Conservation (phyloP, 2,113 vertebrate species). For the Anthoscopus minutus region DNA sequence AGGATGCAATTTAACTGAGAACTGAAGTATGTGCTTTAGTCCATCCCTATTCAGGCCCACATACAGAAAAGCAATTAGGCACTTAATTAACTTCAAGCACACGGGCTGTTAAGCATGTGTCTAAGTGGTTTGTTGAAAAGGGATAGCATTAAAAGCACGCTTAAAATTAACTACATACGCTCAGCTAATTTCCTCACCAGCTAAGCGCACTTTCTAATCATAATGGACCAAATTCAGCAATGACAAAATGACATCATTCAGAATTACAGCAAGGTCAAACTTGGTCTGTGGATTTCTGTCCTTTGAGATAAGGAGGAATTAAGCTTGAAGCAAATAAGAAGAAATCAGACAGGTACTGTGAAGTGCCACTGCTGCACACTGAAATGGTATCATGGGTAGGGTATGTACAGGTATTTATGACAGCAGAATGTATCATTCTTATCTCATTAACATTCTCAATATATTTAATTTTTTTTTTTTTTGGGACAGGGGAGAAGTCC, state of each 20-base stretch:
- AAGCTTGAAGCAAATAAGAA: background rate
- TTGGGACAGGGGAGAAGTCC: background rate
- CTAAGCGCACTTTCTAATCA: conserved; percentile 25
- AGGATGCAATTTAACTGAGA: background rate
- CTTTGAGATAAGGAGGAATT: background rate
- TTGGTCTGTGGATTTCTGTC: background rate
- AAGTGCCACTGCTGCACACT: background rate
- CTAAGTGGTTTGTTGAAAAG: conserved; percentile 60
- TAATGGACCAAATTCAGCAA: conserved; percentile 13
- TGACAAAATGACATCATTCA: background rate
- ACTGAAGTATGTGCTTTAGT: background rate
- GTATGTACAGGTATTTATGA: background rate
- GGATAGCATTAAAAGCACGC: conserved; percentile 38
- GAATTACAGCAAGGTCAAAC: conserved; percentile 32
- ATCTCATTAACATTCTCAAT: background rate
- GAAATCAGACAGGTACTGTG: background rate
- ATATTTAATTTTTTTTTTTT: background rate
- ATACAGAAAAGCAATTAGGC: conserved; percentile 62
- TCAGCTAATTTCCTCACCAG: conserved; percentile 44
- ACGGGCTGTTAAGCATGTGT: conserved; percentile 55
- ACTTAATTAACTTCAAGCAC: conserved; percentile 62
- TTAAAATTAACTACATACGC: conserved; percentile 51
- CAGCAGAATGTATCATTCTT: background rate
- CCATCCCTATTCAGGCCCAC: conserved; percentile 35
- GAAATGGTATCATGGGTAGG: background rate